Conservation (phyloP, 1,140 invertebrate genomes). For the Polyergus mexicanus region DNA sequence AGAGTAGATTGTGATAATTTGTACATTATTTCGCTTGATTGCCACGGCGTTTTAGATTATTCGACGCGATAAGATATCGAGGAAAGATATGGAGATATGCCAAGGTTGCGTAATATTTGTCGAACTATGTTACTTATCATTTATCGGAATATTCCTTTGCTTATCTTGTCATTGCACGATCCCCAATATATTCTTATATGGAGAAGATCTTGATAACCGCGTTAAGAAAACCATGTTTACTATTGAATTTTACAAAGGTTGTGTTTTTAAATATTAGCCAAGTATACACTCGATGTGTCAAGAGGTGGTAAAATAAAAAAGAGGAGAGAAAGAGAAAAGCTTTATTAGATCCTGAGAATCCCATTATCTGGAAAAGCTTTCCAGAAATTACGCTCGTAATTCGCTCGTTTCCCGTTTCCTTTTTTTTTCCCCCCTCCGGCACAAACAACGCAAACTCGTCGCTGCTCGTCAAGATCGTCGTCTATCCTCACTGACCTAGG, state of each 20-base stretch:
- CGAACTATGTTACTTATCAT: slow-evolving; percentile 9
- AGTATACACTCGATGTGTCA: slow-evolving; percentile 19
- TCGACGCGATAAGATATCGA: slow-evolving; percentile 25
- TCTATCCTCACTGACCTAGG: slow-evolving; percentile 62
- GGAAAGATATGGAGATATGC: not conserved
- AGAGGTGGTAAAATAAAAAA: not conserved
- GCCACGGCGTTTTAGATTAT: not conserved
- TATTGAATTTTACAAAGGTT: slow-evolving; percentile 5
- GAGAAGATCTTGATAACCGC: not conserved
- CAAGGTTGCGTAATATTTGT: not conserved
- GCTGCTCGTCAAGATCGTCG: slow-evolving; percentile 39
- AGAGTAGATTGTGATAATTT: not conserved
- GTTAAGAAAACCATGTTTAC: not conserved
- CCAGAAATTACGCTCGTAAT: slow-evolving; percentile 74
- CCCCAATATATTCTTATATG: slow-evolving; percentile 5
- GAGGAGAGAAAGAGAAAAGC: slow-evolving; percentile 37
- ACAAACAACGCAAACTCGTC: slow-evolving; percentile 22
- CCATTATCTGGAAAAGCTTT: slow-evolving; percentile 74
- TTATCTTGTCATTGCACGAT: not conserved
- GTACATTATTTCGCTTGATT: slow-evolving; percentile 16
- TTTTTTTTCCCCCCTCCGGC: not conserved
- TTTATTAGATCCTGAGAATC: slow-evolving; percentile 71
- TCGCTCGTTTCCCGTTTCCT: not conserved
- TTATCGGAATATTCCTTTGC: not conserved
- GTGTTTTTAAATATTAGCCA: slow-evolving; percentile 41